These are phyloP conservation scores for Zaprionus gabonicus DNA, from an alignment of 1,140 invertebrate genomes.

Conservation along the genomic window DNA sequence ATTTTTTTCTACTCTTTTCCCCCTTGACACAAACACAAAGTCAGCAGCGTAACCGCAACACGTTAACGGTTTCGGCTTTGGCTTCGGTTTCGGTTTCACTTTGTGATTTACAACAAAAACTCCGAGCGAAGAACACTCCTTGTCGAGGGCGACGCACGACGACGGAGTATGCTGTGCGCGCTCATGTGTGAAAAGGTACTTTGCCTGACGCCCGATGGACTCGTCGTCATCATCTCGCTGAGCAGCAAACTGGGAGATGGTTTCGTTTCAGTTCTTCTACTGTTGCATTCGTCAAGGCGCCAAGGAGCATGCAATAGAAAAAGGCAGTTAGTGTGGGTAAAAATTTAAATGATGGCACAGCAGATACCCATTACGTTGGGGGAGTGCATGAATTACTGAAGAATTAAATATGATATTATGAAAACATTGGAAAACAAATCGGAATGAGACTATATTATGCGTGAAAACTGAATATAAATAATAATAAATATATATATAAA, in stretches of 20 bases:
- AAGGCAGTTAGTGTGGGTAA: slow-evolving; percentile 2
- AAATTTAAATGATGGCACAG: neutral
- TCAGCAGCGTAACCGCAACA: slow-evolving; percentile 82
- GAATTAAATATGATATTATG: no score
- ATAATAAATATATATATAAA: no score
- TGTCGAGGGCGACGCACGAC: neutral
- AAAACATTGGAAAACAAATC: no score
- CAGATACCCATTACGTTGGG: slow-evolving; percentile 11
- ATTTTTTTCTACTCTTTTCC: slow-evolving; percentile 19
- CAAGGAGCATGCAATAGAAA: slow-evolving; percentile 28
- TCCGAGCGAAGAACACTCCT: neutral
- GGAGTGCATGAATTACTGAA: no score
- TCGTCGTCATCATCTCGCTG: neutral
- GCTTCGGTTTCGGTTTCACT: slow-evolving; percentile 82
- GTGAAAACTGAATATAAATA: no score
- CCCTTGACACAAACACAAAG: slow-evolving; percentile 50
- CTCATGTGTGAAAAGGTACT: slow-evolving; percentile 84
- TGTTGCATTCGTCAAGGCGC: slow-evolving; percentile 48
- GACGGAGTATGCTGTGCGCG: slow-evolving; percentile 48
- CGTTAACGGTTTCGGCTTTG: slow-evolving; percentile 83
- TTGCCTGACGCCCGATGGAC: slow-evolving; percentile 37
- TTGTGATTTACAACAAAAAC: slow-evolving; percentile 74
- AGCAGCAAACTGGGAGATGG: slow-evolving; percentile 1
- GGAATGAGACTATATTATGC: no score
- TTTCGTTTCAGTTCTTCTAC: slow-evolving; percentile 36